phyloP scores from a whole-genome alignment of 2,113 vertebrate genomes.

The Amazona guildingii region DNA sequence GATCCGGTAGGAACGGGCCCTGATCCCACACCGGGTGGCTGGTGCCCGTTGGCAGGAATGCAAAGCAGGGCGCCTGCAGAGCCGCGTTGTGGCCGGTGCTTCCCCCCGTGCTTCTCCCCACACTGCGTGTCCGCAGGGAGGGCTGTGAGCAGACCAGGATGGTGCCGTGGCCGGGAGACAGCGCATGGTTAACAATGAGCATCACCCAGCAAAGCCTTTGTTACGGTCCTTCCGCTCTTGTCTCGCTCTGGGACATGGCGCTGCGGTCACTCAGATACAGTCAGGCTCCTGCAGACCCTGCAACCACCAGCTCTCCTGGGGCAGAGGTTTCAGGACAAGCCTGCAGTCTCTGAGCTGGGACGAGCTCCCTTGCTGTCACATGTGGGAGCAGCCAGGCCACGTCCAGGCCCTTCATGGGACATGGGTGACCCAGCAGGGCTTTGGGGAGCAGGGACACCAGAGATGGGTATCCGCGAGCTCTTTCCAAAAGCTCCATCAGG shows the following conservation, averaged over 20 bases:
- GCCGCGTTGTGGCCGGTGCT: background rate
- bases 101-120: background rate
- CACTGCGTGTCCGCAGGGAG: background rate
- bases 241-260: background rate
- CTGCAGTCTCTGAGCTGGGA: background rate
- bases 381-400: background rate
- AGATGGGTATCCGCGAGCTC: background rate
- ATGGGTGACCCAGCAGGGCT: background rate
- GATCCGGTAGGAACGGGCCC: accelerated
- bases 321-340: background rate
- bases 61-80: background rate
- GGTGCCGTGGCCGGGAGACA: background rate
- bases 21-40: background rate
- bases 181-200: background rate
- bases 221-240: background rate
- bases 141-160: background rate
- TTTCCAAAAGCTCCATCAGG: background rate
- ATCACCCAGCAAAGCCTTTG: background rate
- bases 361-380: accelerated
- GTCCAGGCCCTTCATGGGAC: accelerated
- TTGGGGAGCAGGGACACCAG: background rate
- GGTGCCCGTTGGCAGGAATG: accelerated
- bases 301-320: background rate
- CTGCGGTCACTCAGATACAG: accelerated
- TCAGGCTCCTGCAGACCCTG: background rate